phyloP scores from a whole-genome alignment of 2,888 invertebrate species.

The Oegoconia quadripuncta region DNA sequence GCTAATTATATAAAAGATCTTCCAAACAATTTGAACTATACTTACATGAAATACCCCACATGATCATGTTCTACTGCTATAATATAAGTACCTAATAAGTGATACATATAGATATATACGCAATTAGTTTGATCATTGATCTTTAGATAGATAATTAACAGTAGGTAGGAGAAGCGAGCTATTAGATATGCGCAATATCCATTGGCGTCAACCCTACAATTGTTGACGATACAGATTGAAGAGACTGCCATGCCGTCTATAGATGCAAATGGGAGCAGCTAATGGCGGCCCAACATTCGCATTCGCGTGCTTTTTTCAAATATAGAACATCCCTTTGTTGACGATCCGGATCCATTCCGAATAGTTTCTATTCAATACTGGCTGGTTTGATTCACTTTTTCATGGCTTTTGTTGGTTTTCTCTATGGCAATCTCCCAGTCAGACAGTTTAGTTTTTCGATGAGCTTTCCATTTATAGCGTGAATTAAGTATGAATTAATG shows the following conservation, averaged over 20 bases:
- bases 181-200: no score
- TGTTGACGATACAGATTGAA: constrained; percentile 72
- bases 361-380: constrained; percentile 67
- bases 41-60: no score
- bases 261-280: constrained; percentile 70
- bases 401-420: constrained; percentile 46
- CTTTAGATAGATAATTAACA: no score
- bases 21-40: no score
- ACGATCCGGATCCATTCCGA: constrained; percentile 64
- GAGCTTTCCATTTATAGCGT: not conserved
- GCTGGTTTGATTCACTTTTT: constrained; percentile 43
- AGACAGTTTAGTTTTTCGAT: constrained; percentile 46
- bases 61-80: no score
- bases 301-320: constrained; percentile 71
- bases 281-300: constrained; percentile 68
- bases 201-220: constrained; percentile 47
- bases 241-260: constrained; percentile 55
- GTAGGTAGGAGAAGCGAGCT: no score
- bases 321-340: constrained; percentile 74
- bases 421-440: constrained; percentile 38
- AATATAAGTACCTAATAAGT: no score
- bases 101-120: no score
- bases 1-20: no score
- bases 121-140: no score
- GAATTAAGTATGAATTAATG: not conserved